Percentiles rank a stretch among this genome's conserved stretches.
phyloP scores from a whole-genome alignment of 2,888 invertebrate genomes.

The Drosophila flavopinicola region DNA sequence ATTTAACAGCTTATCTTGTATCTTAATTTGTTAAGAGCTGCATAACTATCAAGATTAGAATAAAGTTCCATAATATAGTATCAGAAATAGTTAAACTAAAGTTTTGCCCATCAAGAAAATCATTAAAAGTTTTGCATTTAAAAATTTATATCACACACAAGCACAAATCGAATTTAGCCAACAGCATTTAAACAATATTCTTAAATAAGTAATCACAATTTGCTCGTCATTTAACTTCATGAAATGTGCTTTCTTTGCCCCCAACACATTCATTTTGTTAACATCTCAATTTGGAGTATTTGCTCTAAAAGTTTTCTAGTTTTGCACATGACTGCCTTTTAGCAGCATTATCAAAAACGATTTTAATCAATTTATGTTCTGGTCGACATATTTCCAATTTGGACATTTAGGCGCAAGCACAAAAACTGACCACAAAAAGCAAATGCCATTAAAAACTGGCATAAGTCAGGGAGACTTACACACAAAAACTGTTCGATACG shows the following conservation, averaged over 20 bases:
- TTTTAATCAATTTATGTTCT: slow-evolving; percentile 22
- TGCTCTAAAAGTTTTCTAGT: slow-evolving; percentile 15
- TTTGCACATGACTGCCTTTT: slow-evolving; percentile 2
- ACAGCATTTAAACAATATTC: too few species aligned
- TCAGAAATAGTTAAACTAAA: too few species aligned
- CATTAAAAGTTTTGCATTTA: too few species aligned
- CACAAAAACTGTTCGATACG: slow-evolving; percentile 14
- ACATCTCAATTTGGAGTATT: background rate
- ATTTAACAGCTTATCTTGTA: too few species aligned
- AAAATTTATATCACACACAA: too few species aligned
- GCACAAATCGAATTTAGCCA: too few species aligned
- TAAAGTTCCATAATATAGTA: too few species aligned
- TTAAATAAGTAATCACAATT: too few species aligned
- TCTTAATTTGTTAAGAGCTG: too few species aligned
- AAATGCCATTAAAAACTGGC: slow-evolving; percentile 26
- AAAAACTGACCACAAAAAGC: slow-evolving; percentile 11
- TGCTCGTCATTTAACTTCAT: background rate
- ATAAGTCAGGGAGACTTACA: slow-evolving; percentile 24
- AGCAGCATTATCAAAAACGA: background rate
- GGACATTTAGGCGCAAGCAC: slow-evolving; percentile 5
- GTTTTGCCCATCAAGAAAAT: too few species aligned
- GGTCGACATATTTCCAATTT: slow-evolving; percentile 11
- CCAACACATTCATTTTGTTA: background rate
- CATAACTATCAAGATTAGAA: too few species aligned
- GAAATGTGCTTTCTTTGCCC: background rate